These are phyloP conservation scores for Dryobota labecula DNA, from an alignment of 2,888 invertebrate species.

Conservation along the genomic window DNA sequence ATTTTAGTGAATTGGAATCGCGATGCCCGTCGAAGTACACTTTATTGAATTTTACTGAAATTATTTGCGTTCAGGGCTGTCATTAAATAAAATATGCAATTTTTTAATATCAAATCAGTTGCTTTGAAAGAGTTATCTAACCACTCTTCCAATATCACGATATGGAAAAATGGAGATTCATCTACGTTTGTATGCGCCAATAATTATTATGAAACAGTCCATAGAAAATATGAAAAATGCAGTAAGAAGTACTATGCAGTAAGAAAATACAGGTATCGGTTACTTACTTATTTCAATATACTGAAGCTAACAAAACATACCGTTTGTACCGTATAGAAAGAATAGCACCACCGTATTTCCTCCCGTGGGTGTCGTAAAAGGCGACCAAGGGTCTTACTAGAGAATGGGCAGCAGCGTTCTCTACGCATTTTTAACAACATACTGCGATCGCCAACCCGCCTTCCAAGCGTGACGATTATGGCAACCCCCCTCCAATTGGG, in stretches of 20 bases:
- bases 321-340: too few species aligned
- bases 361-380: too few species aligned
- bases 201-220: too few species aligned
- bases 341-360: too few species aligned
- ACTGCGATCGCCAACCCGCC: too few species aligned
- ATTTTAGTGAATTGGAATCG: constrained; percentile 63
- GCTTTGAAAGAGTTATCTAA: background rate
- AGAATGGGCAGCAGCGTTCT: too few species aligned
- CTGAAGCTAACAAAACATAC: constrained; percentile 4
- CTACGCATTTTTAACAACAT: too few species aligned
- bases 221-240: background rate
- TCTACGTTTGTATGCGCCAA: background rate
- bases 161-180: background rate
- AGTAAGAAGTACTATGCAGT: background rate
- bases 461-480: too few species aligned
- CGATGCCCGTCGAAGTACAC: constrained; percentile 54
- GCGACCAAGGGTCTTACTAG: too few species aligned
- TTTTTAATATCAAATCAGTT: background rate
- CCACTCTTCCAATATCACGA: background rate
- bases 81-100: background rate
- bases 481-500: too few species aligned
- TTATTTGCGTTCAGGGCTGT: constrained; percentile 63
- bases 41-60: constrained; percentile 68
- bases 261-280: background rate
- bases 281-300: background rate